Evolutionary conservation across 2,797 vertebrate genomes (phyloP).

Genomic region (Phaenicophaeus curvirostris): DNA sequence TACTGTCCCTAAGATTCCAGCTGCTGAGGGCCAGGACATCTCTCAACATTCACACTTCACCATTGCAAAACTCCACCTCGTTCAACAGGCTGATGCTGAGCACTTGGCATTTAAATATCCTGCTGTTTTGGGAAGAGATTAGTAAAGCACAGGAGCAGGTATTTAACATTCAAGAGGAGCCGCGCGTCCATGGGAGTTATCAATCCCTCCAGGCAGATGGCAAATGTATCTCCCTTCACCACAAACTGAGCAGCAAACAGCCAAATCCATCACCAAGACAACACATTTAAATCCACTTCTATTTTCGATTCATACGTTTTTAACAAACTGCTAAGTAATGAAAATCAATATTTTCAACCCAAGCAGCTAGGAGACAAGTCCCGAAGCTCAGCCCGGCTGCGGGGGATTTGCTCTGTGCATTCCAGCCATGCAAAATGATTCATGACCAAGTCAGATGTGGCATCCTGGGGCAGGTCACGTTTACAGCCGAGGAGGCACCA

Average conservation of each 20-base stretch:
- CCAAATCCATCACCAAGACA: conserved; percentile 49
- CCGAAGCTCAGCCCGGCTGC: background rate
- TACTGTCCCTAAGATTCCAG: background rate
- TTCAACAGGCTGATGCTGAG: background rate
- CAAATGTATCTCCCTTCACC: conserved; percentile 46
- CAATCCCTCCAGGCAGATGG: conserved; percentile 63
- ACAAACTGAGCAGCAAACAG: conserved; percentile 61
- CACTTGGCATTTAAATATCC: background rate
- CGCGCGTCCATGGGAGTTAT: background rate
- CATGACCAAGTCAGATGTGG: fast-evolving
- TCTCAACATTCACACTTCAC: background rate
- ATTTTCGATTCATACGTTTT: background rate
- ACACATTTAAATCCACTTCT: conserved; percentile 19
- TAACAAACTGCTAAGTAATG: conserved; percentile 16
- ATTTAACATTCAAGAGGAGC: conserved; percentile 2
- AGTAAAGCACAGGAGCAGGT: background rate
- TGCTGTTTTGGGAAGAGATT: background rate
- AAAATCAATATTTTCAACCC: conserved; percentile 17
- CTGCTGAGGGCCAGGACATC: fast-evolving
- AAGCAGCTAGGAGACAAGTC: background rate
- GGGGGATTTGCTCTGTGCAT: fast-evolving
- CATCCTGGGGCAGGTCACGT: background rate
- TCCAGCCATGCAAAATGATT: too few relatives aligned
- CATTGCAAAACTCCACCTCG: background rate
- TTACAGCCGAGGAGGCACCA: background rate